Evolutionary conservation across 2,113 vertebrate species (phyloP), one percentile per base, ranked within the genome.

Genomic region (Astatoreochromis straeleni): DNA sequence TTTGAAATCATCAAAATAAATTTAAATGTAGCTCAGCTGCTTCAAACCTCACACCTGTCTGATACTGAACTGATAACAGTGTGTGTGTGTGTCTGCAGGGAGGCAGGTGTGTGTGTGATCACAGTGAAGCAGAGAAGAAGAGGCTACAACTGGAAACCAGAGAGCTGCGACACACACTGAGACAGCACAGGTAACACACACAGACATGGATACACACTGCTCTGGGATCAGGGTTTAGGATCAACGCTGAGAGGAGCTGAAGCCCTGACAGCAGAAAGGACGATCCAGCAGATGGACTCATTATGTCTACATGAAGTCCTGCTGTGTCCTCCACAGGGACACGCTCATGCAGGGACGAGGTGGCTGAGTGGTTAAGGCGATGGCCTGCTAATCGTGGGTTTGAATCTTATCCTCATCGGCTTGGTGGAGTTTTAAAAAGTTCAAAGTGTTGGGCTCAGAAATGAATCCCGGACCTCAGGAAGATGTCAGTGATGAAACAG

Each of bases 301-400:
- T 49, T 49, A 49, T 24, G 53, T 54, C 53, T 54, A 7, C 53
- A 7, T 54, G 53, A 54, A 54, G 53, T 54, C 53, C n/a, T 54
- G n/a, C 53, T 24, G 53, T 2, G 53, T 12, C 17, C 49, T 1
- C 51, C 49, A 1, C 51, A 57, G 24, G 7, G 12, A 57, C 54
- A 29, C 24, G 7, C 54, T 29, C 24, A 3, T 3, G 13, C 24
- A 16, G 24, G 24, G 95, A 94, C 93, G 95, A 95, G 95, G 95
- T 96, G 95, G 95, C 94, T 90, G 93, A 95, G 95, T 95, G 93
- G 95, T 95, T 95, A 96, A 96, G 95, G 95, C 94, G 94, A 95
- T 95, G 95, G 95, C 95, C 95, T 96, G 94, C 95, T 96, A 96
- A 96, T 96, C 94, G 94, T 96, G 94, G 96, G 95, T 96, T 96